A percentile compares a stretch with the other conserved stretches of the same genome.
Conservation (phyloP, 2,888 invertebrate species). For the Halocaridina rubra region DNA sequence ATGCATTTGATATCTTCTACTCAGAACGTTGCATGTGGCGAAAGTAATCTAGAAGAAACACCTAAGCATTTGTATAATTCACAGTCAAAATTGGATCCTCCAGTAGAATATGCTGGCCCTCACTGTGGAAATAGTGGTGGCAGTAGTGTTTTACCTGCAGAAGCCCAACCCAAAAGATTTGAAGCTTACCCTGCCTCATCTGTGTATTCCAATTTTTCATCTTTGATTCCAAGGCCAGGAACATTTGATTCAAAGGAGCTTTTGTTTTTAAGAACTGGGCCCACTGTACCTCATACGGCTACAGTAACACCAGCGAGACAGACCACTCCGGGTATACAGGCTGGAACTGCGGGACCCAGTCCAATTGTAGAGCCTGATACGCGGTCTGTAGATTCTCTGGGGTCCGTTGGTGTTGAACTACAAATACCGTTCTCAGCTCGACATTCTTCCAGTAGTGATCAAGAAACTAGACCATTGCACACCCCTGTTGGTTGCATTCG, state of each 20-base stretch:
- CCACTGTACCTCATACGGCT: conserved; percentile 12
- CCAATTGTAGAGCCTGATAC: conserved; percentile 51
- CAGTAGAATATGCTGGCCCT: too few species aligned
- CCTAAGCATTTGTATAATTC: too few species aligned
- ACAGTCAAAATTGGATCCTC: too few species aligned
- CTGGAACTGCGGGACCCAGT: conserved; percentile 23
- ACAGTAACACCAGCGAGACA: conserved; percentile 18
- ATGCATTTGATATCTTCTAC: too few species aligned
- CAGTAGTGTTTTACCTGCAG: not conserved
- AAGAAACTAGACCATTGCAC: conserved; percentile 12
- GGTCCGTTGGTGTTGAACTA: conserved; percentile 54
- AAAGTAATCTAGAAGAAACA: too few species aligned
- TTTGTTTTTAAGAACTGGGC: not conserved
- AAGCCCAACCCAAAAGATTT: conserved; percentile 47
- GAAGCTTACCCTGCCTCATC: conserved; percentile 26
- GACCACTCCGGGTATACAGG: conserved; percentile 3
- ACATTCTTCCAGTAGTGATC: conserved; percentile 23
- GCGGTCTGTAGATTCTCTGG: conserved; percentile 50
- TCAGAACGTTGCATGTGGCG: too few species aligned
- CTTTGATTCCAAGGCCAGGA: conserved; percentile 33
- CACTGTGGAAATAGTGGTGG: not conserved
- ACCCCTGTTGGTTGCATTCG: conserved; percentile 55
- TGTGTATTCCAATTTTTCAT: not conserved
- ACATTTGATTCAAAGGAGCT: not conserved
- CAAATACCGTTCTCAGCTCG: conserved; percentile 39